These are phyloP conservation scores for Polietes domitor DNA, from an alignment of 2,888 invertebrate species.

Conservation along the genomic window DNA sequence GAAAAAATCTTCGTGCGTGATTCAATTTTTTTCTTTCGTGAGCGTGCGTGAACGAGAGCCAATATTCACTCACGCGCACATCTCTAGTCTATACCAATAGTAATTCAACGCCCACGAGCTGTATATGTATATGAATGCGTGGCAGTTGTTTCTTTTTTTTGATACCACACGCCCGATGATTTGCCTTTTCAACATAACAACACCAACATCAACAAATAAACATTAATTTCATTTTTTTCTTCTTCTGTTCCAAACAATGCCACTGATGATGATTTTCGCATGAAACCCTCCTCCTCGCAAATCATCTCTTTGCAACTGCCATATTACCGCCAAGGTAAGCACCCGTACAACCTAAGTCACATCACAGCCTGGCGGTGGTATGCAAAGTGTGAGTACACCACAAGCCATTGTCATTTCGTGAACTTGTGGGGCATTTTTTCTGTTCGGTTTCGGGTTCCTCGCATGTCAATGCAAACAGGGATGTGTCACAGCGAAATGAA, in stretches of 20 bases:
- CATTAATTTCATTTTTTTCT: slow-evolving; percentile 60
- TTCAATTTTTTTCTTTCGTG: too few species aligned
- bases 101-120: background rate
- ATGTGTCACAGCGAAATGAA: slow-evolving; percentile 34
- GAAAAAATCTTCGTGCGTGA: too few species aligned
- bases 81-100: too few species aligned
- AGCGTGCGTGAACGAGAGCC: too few species aligned
- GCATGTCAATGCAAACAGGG: slow-evolving; percentile 57
- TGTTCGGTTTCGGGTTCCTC: slow-evolving; percentile 50
- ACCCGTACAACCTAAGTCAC: slow-evolving; percentile 25
- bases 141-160: slow-evolving; percentile 14
- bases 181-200: slow-evolving; percentile 65
- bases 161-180: slow-evolving; percentile 47
- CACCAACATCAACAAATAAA: slow-evolving; percentile 64
- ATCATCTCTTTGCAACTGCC: slow-evolving; percentile 36
- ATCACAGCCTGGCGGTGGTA: slow-evolving; percentile 16
- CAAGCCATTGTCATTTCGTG: slow-evolving; percentile 9
- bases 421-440: slow-evolving; percentile 44
- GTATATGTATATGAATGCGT: background rate
- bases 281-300: slow-evolving; percentile 48
- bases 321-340: slow-evolving; percentile 57
- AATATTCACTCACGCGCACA: too few species aligned
- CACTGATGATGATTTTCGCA: slow-evolving; percentile 40
- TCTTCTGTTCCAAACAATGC: slow-evolving; percentile 28
- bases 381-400: slow-evolving; percentile 30